Evolutionary conservation across 1,140 invertebrate genomes (phyloP).

Genomic region (Lamellibrachia luymesi): DNA sequence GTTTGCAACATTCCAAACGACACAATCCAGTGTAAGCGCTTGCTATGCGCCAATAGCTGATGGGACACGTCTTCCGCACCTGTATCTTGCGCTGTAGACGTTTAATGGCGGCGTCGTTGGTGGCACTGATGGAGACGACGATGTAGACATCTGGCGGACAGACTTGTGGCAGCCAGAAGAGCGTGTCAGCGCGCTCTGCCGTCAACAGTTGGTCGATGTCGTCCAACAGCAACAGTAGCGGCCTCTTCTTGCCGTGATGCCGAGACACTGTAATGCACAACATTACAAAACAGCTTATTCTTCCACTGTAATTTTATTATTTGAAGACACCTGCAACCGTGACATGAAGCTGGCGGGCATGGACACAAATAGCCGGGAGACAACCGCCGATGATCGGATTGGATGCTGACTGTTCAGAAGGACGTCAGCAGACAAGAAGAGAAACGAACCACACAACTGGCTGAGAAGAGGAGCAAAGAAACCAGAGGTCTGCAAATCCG

Average conservation of each 20-base stretch:
- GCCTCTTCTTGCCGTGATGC: conserved; percentile 4
- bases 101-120: not conserved
- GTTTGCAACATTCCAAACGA: too few species aligned
- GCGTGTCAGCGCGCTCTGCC: conserved; percentile 1
- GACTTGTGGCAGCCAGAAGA: conserved; percentile 4
- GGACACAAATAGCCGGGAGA: too few species aligned
- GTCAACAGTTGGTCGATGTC: not conserved
- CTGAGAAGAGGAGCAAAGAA: too few species aligned
- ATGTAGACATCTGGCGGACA: conserved; percentile 14
- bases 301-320: too few species aligned
- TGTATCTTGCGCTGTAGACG: conserved; percentile 2
- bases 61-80: not conserved
- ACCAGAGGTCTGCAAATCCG: too few species aligned
- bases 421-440: too few species aligned
- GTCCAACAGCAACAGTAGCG: conserved; percentile 3
- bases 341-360: too few species aligned
- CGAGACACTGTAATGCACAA: not conserved
- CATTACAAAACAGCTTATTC: not conserved
- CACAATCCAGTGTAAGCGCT: too few species aligned
- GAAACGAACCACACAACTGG: too few species aligned
- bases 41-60: not conserved
- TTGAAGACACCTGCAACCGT: too few species aligned
- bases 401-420: too few species aligned
- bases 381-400: too few species aligned
- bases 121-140: not conserved